Conservation (phyloP, 2,797 vertebrate genomes). For the Cyclura pinguis region DNA sequence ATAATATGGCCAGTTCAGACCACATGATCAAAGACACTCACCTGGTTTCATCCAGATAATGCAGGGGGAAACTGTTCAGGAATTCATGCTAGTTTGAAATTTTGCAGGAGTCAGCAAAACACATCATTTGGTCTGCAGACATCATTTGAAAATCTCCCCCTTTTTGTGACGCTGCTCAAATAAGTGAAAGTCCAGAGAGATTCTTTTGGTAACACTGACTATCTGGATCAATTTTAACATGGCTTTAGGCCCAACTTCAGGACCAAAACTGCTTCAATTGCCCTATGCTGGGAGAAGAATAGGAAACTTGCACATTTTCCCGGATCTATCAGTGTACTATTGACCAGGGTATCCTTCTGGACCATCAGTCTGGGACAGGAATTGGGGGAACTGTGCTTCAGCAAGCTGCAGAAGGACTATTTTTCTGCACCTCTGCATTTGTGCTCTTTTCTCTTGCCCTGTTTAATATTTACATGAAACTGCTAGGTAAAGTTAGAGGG, state of each 20-base stretch:
- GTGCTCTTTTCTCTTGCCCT: background rate
- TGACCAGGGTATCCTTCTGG: background rate
- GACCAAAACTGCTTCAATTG: background rate
- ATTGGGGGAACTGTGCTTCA: background rate
- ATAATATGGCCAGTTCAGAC: background rate
- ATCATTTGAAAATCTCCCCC: background rate
- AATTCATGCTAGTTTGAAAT: background rate
- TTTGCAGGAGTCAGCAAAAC: background rate
- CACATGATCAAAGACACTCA: background rate
- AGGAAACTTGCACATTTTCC: background rate
- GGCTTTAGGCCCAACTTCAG: background rate
- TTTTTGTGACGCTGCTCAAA: background rate
- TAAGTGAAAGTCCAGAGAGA: background rate
- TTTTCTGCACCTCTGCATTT: background rate
- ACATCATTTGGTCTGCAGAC: background rate
- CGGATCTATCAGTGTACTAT: background rate
- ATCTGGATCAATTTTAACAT: background rate
- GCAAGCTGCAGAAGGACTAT: background rate
- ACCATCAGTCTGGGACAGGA: background rate
- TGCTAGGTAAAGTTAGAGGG: background rate
- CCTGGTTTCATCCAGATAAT: background rate
- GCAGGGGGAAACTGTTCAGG: background rate
- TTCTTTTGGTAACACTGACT: background rate
- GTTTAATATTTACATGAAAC: background rate
- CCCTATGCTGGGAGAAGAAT: background rate